Percentiles rank a stretch among this genome's conserved stretches.
Evolutionary conservation across 2,113 vertebrate species (phyloP).

Genomic region (Tychaedon coryphoeus): DNA sequence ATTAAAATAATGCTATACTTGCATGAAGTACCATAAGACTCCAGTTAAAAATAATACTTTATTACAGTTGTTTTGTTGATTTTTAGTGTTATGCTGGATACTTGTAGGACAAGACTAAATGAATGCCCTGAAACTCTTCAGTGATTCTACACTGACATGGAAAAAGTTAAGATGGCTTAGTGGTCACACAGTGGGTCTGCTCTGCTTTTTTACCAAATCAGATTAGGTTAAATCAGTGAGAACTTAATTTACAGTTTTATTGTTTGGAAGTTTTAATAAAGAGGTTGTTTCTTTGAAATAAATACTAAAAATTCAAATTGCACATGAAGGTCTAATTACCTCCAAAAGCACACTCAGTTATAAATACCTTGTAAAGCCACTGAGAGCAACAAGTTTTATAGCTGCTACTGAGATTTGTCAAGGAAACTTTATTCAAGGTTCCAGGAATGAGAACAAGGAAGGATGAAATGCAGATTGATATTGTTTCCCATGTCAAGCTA

Average conservation of each 20-base stretch:
- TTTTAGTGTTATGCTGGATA: not conserved
- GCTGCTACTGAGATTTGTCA: not conserved
- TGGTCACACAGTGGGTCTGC: not conserved
- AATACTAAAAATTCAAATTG: not conserved
- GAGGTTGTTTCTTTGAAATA: not conserved
- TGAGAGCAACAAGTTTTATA: not conserved
- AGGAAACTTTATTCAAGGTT: not conserved
- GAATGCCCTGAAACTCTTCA: fast-evolving
- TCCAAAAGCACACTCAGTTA: not conserved
- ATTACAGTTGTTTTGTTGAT: not conserved
- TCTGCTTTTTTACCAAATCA: not conserved
- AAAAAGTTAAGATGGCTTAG: not conserved
- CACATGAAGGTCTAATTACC: not conserved
- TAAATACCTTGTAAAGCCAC: not conserved
- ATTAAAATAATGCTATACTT: not conserved
- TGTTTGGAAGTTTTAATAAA: not conserved
- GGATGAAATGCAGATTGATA: not conserved
- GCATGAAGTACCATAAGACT: not conserved
- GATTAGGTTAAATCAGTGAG: not conserved
- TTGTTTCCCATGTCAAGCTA: not conserved
- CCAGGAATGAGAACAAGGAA: not conserved
- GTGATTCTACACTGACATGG: not conserved
- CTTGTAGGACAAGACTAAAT: not conserved
- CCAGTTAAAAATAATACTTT: not conserved
- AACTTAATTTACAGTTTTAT: not conserved